Evolutionary conservation across 1,140 invertebrate species (phyloP).

Genomic region (Mya arenaria): DNA sequence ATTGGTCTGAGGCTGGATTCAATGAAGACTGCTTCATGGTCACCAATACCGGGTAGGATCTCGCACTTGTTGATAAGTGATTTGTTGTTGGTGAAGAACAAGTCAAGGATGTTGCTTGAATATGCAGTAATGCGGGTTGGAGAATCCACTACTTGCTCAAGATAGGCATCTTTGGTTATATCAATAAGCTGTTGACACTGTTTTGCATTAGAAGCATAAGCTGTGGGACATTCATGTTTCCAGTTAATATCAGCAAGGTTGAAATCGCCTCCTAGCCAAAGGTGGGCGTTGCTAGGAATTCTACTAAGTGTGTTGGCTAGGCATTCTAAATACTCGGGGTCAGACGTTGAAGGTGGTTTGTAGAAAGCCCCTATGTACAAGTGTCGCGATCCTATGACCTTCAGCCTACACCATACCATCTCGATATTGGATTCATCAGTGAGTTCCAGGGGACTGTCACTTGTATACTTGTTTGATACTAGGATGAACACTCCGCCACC

Average conservation of each 20-base stretch:
- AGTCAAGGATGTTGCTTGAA: background rate
- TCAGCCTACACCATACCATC: conserved; percentile 23
- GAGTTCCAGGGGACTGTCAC: conserved; percentile 22
- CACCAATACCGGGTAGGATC: conserved; percentile 28
- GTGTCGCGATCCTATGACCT: conserved; percentile 8
- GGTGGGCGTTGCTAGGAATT: conserved; percentile 1
- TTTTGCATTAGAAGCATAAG: background rate
- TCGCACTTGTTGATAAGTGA: conserved; percentile 33
- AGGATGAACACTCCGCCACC: conserved; percentile 41
- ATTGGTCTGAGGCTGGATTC: conserved; percentile 40
- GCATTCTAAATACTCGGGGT: background rate
- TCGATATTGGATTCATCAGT: background rate
- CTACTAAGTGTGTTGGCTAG: background rate
- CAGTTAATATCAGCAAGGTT: conserved; percentile 9
- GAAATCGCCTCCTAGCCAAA: background rate
- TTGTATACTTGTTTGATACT: background rate
- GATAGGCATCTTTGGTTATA: background rate
- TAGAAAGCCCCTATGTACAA: conserved; percentile 36
- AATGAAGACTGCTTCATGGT: conserved; percentile 42
- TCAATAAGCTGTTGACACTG: too few species aligned
- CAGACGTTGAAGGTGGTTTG: conserved; percentile 12
- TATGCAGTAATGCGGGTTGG: background rate
- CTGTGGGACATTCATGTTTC: background rate
- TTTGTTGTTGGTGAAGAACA: conserved; percentile 29
- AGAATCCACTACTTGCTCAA: background rate